These are phyloP conservation scores for Ciconia boyciana DNA, from an alignment of 2,113 vertebrate genomes.

Conservation along the genomic window DNA sequence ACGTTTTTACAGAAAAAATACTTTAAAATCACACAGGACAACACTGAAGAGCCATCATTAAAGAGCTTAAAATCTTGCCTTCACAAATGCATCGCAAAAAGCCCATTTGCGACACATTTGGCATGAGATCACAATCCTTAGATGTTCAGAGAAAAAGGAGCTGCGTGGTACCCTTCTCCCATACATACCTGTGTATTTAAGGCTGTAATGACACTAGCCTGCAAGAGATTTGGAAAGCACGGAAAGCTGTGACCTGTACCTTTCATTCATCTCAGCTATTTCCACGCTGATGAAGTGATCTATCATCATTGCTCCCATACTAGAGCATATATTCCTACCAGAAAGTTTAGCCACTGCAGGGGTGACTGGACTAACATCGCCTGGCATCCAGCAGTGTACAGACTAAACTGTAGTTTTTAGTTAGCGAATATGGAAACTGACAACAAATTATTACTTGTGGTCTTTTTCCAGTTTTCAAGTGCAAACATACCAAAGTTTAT, in stretches of 20 bases:
- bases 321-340: slow-evolving; percentile 48
- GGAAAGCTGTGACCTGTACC: slow-evolving; percentile 67
- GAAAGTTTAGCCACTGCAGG: slow-evolving; percentile 75
- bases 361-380: slow-evolving; percentile 59
- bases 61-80: background rate
- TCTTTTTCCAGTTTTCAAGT: slow-evolving; percentile 76
- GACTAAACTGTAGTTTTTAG: slow-evolving; percentile 80
- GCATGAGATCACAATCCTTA: background rate
- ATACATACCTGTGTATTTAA: background rate
- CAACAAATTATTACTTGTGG: slow-evolving; percentile 78
- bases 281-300: slow-evolving; percentile 81
- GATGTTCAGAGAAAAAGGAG: background rate
- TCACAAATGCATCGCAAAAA: background rate
- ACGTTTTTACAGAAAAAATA: background rate
- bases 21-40: background rate
- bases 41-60: background rate
- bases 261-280: slow-evolving; percentile 74
- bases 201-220: background rate
- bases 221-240: slow-evolving; percentile 70
- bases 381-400: slow-evolving; percentile 66
- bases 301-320: slow-evolving; percentile 72
- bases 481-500: slow-evolving; percentile 76
- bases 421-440: slow-evolving; percentile 69
- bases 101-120: background rate
- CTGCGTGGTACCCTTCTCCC: background rate